Percentiles rank a stretch among this genome's conserved stretches.
phyloP scores from a whole-genome alignment of 2,888 invertebrate genomes.

The Agonopterix arenella region DNA sequence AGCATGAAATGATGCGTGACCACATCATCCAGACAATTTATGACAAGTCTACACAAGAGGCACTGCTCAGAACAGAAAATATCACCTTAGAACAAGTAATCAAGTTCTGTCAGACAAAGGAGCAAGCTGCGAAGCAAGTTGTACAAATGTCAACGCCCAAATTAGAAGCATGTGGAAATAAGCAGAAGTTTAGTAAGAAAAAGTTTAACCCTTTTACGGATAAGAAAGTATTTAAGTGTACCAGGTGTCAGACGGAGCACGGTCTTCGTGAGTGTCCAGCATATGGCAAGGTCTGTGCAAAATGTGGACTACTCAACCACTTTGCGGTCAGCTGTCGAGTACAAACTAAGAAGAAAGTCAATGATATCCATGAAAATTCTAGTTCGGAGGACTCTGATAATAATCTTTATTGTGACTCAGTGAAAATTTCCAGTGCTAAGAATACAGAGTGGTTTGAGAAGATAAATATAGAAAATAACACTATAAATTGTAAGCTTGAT shows the following conservation, averaged over 20 bases:
- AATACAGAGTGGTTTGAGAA: background rate
- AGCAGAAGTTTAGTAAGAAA: background rate
- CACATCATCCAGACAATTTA: background rate
- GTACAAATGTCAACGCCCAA: background rate
- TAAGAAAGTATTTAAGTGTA: background rate
- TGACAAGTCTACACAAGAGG: background rate
- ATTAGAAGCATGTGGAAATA: background rate
- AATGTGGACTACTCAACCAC: background rate
- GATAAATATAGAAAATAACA: background rate
- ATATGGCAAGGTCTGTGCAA: background rate
- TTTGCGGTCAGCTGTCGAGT: background rate
- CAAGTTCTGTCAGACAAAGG: background rate
- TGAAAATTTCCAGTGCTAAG: background rate
- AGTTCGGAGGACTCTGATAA: background rate
- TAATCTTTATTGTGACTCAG: background rate
- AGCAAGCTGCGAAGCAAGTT: background rate
- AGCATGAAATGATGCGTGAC: background rate
- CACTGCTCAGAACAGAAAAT: background rate
- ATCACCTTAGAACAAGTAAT: background rate
- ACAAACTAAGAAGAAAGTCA: background rate
- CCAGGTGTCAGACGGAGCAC: background rate
- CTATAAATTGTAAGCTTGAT: conserved; percentile 10
- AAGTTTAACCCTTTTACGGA: background rate
- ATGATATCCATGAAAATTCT: background rate
- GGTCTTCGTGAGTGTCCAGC: background rate